Evolutionary conservation across 2,888 invertebrate species (phyloP).

Genomic region (Acleris holmiana): DNA sequence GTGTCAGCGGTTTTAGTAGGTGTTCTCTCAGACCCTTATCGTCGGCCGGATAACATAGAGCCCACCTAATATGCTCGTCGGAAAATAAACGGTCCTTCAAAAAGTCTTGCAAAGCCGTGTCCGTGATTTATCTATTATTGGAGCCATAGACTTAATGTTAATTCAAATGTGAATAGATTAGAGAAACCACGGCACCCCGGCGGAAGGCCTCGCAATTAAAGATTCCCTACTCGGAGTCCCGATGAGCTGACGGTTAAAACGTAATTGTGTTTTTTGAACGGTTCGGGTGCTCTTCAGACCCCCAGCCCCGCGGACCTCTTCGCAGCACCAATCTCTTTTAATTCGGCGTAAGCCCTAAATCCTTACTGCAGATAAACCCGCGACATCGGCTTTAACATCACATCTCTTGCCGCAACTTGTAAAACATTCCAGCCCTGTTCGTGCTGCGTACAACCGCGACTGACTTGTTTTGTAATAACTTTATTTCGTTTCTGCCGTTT

Average conservation of each 20-base stretch:
- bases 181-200: slow-evolving; percentile 36
- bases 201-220: slow-evolving; percentile 46
- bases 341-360: slow-evolving; percentile 54
- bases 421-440: slow-evolving; percentile 32
- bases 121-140: slow-evolving; percentile 29
- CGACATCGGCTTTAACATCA: slow-evolving; percentile 42
- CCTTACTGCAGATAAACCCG: slow-evolving; percentile 52
- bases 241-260: slow-evolving; percentile 52
- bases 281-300: slow-evolving; percentile 45
- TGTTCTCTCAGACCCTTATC: slow-evolving; percentile 23
- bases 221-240: slow-evolving; percentile 45
- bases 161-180: slow-evolving; percentile 25
- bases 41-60: slow-evolving; percentile 32
- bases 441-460: background rate
- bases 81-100: slow-evolving; percentile 38
- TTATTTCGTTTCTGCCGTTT: background rate
- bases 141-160: slow-evolving; percentile 8
- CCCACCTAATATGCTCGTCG: slow-evolving; percentile 36
- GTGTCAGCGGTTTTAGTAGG: slow-evolving; percentile 25
- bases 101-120: slow-evolving; percentile 25
- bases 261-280: slow-evolving; percentile 58
- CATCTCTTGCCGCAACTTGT: slow-evolving; percentile 40
- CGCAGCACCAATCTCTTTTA: slow-evolving; percentile 49
- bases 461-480: background rate
- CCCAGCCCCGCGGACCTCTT: slow-evolving; percentile 41